These are phyloP conservation scores for Drosophila anceps DNA, from an alignment of 2,888 invertebrate species.

Conservation along the genomic window DNA sequence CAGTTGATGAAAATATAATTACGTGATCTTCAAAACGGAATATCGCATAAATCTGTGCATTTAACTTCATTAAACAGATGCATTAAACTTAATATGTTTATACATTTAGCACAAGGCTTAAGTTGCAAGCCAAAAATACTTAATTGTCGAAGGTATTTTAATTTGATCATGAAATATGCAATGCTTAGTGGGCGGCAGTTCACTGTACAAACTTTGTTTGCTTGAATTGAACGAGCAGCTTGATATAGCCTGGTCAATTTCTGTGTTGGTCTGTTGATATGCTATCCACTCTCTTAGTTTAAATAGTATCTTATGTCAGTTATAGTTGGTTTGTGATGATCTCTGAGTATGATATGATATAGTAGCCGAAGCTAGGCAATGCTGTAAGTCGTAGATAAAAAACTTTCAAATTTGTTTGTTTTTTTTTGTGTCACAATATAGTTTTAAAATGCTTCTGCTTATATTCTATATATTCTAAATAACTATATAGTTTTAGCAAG, in stretches of 20 bases:
- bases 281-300: too few species aligned
- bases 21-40: constrained; percentile 34
- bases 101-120: constrained; percentile 24
- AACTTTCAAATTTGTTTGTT: neutral
- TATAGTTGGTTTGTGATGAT: too few species aligned
- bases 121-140: neutral
- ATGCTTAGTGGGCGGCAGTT: neutral
- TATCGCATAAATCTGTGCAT: constrained; percentile 33
- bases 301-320: too few species aligned
- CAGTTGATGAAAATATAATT: constrained; percentile 42
- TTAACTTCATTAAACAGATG: constrained; percentile 44
- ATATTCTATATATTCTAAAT: neutral
- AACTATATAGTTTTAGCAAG: neutral
- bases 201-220: neutral
- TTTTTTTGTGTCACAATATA: neutral
- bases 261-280: neutral
- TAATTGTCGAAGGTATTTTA: neutral
- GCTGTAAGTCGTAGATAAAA: neutral
- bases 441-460: neutral
- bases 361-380: neutral
- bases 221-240: neutral
- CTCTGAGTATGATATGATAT: too few species aligned
- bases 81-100: constrained; percentile 17
- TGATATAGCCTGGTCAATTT: neutral
- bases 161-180: neutral